Evolutionary conservation across 2,113 vertebrate genomes (phyloP), one percentile per base, ranked within the genome.

Genomic region (Malurus cyaneus): DNA sequence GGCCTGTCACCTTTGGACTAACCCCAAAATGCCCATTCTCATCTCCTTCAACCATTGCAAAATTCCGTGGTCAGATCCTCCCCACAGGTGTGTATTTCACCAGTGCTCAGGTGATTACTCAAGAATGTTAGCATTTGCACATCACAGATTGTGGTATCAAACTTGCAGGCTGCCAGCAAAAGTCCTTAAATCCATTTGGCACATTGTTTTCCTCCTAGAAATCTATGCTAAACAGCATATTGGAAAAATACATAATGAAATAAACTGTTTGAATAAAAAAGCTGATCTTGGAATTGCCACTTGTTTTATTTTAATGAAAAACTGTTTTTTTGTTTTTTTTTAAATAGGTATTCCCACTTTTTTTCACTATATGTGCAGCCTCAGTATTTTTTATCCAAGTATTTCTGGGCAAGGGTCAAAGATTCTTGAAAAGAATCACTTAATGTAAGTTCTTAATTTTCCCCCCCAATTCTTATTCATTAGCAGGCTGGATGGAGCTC

Each of bases 241-340:
- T 72, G 59, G 29, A 29, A 76, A 93, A 88, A 73, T 41, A 24
- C 34, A 41, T 5, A n/a, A 13, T 28, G 26, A n/a, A 89, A 79
- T 20, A 65, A 61, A 6, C 1, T 10, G 16, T 82, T 31, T 12
- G 20, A 50, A 10, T 56, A 23, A 61, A 84, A 91, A 79, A 46
- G 16, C 32, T 82, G 21, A 25, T 67, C 19, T 41, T 83, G 29
- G 39, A 39, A 83, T 80, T 66, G n/a, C 11, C 1, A 3, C 18
- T 52, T 34, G 16, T 47, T 88, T 83, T 66, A 41, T 88, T 92
- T 80, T 80, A 86, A 70, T 10, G 6, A 65, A 26, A 19, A 69
- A 25, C 7, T 47, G 71, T 36, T 26, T 91, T 87, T 87, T 92
- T n/a, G n/a, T n/a, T n/a, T n/a, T n/a, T n/a, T n/a, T n/a, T n/a